These are phyloP conservation scores for Caenorhabditis doughertyi DNA, from an alignment of 2,888 invertebrate genomes.

Conservation along the genomic window DNA sequence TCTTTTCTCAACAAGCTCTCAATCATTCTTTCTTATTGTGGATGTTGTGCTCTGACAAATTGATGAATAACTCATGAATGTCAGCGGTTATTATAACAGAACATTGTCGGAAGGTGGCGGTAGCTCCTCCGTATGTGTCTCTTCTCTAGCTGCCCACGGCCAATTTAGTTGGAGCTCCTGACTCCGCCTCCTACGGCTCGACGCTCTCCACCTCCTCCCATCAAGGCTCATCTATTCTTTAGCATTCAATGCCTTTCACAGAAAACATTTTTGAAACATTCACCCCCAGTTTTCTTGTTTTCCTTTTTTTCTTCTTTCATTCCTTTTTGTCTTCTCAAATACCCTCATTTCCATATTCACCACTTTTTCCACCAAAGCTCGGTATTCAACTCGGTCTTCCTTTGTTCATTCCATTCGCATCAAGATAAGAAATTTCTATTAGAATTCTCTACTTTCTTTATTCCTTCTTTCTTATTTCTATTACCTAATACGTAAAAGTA, in stretches of 20 bases:
- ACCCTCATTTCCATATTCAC: constrained; percentile 41
- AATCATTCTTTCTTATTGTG: constrained; percentile 39
- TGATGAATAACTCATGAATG: constrained; percentile 65
- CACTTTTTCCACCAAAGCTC: constrained; percentile 10
- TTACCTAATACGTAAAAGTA: constrained; percentile 56
- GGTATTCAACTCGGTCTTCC: neutral
- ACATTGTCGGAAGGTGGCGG: constrained; percentile 55
- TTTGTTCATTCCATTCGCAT: neutral
- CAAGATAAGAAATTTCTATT: constrained; percentile 47
- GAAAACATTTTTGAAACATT: constrained; percentile 55
- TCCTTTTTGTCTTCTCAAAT: neutral
- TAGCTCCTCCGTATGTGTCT: constrained; percentile 38
- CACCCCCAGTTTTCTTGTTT: constrained; percentile 29
- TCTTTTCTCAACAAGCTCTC: neutral
- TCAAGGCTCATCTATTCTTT: constrained; percentile 65
- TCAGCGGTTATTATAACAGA: constrained; percentile 66
- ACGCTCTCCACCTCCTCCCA: constrained; percentile 54
- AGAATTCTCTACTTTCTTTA: constrained; percentile 2
- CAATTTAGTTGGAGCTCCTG: constrained; percentile 51
- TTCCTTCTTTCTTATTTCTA: constrained; percentile 12
- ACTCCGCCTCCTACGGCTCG: constrained; percentile 45
- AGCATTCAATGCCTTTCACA: constrained; percentile 57
- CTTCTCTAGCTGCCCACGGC: constrained; percentile 42
- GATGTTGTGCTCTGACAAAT: constrained; percentile 47
- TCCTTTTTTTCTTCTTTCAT: constrained; percentile 17